Conservation (phyloP, 1,140 invertebrate species). For the Hypothenemus hampei region DNA sequence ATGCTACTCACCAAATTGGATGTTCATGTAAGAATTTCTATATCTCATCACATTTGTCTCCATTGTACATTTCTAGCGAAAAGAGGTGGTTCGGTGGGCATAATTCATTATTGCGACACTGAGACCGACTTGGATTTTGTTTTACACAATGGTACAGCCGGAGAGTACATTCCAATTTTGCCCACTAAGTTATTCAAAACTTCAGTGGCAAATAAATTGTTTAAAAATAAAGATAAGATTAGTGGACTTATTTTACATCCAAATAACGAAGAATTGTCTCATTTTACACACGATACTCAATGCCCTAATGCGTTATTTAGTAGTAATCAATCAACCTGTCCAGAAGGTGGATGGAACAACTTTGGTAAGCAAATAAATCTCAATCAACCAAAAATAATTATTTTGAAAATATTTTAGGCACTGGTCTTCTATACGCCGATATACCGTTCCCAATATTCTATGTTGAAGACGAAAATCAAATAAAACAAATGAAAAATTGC, state of each 20-base stretch:
- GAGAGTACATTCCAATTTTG: constrained; percentile 67
- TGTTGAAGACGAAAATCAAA: constrained; percentile 55
- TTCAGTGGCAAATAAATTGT: constrained; percentile 49
- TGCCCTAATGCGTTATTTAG: constrained; percentile 79
- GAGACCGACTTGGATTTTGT: constrained; percentile 67
- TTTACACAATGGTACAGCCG: constrained; percentile 59
- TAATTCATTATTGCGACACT: constrained; percentile 65
- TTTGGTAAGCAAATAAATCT: constrained; percentile 48
- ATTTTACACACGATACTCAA: constrained; percentile 66
- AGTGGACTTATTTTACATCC: constrained; percentile 55
- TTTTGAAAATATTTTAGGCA: constrained; percentile 32
- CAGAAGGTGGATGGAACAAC: constrained; percentile 69
- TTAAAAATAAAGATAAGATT: constrained; percentile 48
- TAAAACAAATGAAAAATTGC: constrained; percentile 56
- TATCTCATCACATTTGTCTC: not conserved
- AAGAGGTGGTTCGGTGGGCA: constrained; percentile 73
- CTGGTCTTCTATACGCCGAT: constrained; percentile 66
- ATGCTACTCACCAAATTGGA: constrained; percentile 89
- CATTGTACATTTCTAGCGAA: constrained; percentile 65
- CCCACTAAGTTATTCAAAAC: constrained; percentile 58
- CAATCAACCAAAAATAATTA: not conserved
- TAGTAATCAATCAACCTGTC: constrained; percentile 47
- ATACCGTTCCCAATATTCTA: constrained; percentile 84
- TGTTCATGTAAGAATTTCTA: constrained; percentile 71
- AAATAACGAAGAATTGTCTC: constrained; percentile 44